phyloP scores from a whole-genome alignment of 2,113 vertebrate genomes.

The pig (Sus scrofa) region DNA sequence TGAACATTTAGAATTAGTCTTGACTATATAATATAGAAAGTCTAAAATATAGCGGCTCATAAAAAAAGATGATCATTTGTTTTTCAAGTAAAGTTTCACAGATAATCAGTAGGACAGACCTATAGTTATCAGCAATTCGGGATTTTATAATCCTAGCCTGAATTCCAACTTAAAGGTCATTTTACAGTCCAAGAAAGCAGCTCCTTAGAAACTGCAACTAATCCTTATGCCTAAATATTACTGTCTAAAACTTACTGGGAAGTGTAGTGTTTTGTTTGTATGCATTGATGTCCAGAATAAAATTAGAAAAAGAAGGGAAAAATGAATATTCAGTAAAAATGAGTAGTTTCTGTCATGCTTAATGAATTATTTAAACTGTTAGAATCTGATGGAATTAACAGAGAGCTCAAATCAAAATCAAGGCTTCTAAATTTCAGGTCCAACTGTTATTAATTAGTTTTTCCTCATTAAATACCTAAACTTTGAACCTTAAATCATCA shows the following conservation, averaged over 20 bases:
- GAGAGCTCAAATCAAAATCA: background rate
- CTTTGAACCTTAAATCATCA: background rate
- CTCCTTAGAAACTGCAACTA: background rate
- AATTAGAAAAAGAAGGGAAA: background rate
- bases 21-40: background rate
- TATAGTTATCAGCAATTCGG: background rate
- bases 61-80: background rate
- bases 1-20: background rate
- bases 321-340: background rate
- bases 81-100: slow-evolving; percentile 8
- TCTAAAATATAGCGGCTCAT: background rate
- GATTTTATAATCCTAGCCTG: background rate
- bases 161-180: background rate
- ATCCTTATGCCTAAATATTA: background rate
- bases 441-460: background rate
- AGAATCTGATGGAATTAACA: slow-evolving; percentile 5
- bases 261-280: background rate
- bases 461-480: background rate
- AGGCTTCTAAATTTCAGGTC: background rate
- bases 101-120: background rate
- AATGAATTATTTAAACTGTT: slow-evolving; percentile 40
- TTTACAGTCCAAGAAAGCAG: background rate
- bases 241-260: slow-evolving; percentile 2
- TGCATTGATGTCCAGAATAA: background rate
- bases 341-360: background rate